Evolutionary conservation across 2,113 vertebrate genomes (phyloP), one percentile per base, ranked within the genome.

Genomic region (Archilochus colubris): DNA sequence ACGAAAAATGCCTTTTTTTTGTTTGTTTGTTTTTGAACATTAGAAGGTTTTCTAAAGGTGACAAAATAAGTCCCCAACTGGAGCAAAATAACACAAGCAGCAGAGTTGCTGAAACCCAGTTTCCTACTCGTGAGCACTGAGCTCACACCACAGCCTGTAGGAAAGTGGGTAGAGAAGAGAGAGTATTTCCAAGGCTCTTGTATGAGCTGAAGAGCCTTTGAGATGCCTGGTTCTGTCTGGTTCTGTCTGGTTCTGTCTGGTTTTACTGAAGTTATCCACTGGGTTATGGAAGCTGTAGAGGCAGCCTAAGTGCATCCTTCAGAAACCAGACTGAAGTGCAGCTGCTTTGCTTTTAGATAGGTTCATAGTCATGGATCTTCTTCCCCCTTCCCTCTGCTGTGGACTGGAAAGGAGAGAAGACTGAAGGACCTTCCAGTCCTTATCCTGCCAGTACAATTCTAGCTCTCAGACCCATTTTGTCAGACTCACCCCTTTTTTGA

Each of bases 51-150:
- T 89, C 88, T 66, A 0, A 50, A 76, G 62, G 67, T 94, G 75
- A 66, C 59, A 88, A 69, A 87, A 24, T 57, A 33, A 24, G 3
- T 69, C 24, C 66, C 40, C 58, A 76, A 15, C 63, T 93, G 72
- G 44, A 80, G 84, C 82, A 82, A 68, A 94, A 54, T 33, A 75
- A 16, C 78, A 59, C 16, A 24, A 68, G 74, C 53, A 89, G 70
- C 36, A 89, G 79, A 73, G 73, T 14, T 95, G 82, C 78, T 76
- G 61, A 73, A 91, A 68, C 55, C 75, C 72, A 30, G 79, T 91
- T 95, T 90, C 68, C 92, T 93, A 23, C 86, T 92, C 90, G 78
- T 74, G 86, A 96, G 75, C 70, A 28, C 82, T 40, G 78, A 73
- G 54, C 53, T 92, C 53, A 48, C 81, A 48, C 69, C 44, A 73